These are phyloP conservation scores for Platalea minor DNA, from an alignment of 2,797 vertebrate species.

Conservation along the genomic window DNA sequence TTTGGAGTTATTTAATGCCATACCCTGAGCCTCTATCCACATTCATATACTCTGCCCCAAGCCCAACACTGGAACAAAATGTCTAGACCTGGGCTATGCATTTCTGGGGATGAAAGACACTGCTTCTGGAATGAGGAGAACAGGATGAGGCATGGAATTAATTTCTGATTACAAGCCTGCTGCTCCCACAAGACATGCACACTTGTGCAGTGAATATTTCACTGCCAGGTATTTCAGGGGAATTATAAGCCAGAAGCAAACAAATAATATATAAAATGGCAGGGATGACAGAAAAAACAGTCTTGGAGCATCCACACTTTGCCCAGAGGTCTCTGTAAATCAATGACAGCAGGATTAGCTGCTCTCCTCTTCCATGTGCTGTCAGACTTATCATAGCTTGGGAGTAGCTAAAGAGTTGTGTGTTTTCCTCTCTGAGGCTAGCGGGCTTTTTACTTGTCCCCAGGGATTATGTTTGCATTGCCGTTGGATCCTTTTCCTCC, in stretches of 20 bases:
- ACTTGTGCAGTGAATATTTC: not conserved
- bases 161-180: not conserved
- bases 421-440: not conserved
- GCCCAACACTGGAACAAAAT: not conserved
- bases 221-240: not conserved
- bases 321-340: not conserved
- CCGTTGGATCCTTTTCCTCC: not conserved
- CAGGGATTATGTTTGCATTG: not conserved
- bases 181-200: not conserved
- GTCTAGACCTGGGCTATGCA: not conserved
- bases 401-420: not conserved
- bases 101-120: not conserved
- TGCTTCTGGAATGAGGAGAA: not conserved
- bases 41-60: not conserved
- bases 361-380: not conserved
- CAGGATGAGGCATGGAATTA: not conserved
- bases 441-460: not conserved
- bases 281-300: not conserved
- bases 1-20: not conserved
- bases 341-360: not conserved
- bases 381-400: not conserved
- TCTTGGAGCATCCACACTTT: not conserved
- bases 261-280: not conserved
- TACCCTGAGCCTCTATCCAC: not conserved
- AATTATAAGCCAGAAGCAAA: not conserved